Conservation (phyloP, 2,888 invertebrate species). For the Azorinus chamasolen region DNA sequence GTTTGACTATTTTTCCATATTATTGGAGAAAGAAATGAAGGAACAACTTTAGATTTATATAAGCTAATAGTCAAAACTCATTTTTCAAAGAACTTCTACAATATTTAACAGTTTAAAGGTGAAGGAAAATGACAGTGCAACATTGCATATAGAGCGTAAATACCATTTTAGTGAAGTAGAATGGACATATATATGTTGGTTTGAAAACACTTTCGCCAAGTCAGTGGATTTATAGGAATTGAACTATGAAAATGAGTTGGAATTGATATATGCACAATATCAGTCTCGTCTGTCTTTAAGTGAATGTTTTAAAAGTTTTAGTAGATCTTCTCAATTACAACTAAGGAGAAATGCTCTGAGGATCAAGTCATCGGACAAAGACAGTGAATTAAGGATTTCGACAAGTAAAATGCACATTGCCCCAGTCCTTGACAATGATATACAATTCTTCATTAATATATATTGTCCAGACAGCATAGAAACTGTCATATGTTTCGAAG, state of each 20-base stretch:
- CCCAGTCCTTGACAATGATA: conserved; percentile 23
- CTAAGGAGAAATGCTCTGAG: conserved; percentile 14
- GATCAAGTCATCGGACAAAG: conserved; percentile 9
- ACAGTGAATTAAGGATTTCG: conserved; percentile 6
- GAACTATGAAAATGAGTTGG: conserved; percentile 11
- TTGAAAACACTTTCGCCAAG: conserved; percentile 17
- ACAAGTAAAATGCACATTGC: conserved; percentile 17
- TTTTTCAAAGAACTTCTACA: background rate
- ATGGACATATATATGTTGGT: conserved; percentile 25
- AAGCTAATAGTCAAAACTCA: conserved; percentile 2
- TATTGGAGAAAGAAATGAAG: background rate
- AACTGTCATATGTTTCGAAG: conserved; percentile 26
- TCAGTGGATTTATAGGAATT: conserved; percentile 2
- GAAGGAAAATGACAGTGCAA: background rate
- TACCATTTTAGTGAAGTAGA: conserved; percentile 3
- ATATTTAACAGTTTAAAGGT: background rate
- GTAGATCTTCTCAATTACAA: conserved; percentile 14
- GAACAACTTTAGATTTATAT: background rate
- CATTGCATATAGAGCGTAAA: conserved; percentile 4
- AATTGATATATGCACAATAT: conserved; percentile 10
- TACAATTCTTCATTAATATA: conserved; percentile 13
- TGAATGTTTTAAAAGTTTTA: conserved; percentile 8
- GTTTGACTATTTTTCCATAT: background rate
- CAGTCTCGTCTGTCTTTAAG: conserved; percentile 7
- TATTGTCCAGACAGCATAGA: conserved; percentile 18